Base-by-base conservation (phyloP, 92 coral and sea anemone genomes). In the Isaurus tuberculatus region DNA sequence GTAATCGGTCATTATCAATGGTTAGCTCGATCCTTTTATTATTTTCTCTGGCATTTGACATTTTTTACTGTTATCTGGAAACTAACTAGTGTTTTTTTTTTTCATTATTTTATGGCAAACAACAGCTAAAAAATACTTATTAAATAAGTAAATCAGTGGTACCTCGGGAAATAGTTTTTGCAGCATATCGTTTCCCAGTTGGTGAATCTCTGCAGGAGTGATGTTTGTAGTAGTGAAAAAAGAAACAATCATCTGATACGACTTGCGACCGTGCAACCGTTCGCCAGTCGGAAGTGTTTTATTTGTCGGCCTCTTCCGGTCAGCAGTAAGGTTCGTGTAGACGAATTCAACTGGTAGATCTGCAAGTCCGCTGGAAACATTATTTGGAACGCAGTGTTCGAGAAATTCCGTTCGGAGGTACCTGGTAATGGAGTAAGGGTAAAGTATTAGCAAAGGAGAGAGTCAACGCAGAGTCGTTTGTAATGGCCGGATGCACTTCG, bases 351-450 rank as follows among this genome's bases (percentile, higher is more conserved):
- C 66, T 5, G 98, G 98, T n/a, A 95, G 87, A 20, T 57, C 80
- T 32, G 94, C 85, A n/a, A 93, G 84, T 60, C 98, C 98, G 79
- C 98, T 95, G 88, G 98, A 89, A 25, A 93, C 92, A 10, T 84
- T 81, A 70, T 93, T 89, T 0, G 98, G 94, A 17, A 91, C 97
- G 84, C 98, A 95, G 74, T 95, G 94, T 23, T 85, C 71, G 9
- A 91, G 43, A 74, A 89, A 93, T 17, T 91, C 95, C 5, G 86
- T 79, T 57, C 89, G 86, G 10, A 95, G 89, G 70, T 83, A 95
- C 51, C 98, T 95, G n/a, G n/a, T n/a, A n/a, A n/a, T n/a, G n/a
- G n/a, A n/a, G n/a, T n/a, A n/a, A n/a, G n/a, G n/a, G n/a, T n/a
- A n/a, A n/a, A n/a, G n/a, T n/a, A n/a, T n/a, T n/a, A n/a, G n/a